Base-by-base conservation (phyloP, 2,888 invertebrate species). In the Dermolepida albohirtum region DNA sequence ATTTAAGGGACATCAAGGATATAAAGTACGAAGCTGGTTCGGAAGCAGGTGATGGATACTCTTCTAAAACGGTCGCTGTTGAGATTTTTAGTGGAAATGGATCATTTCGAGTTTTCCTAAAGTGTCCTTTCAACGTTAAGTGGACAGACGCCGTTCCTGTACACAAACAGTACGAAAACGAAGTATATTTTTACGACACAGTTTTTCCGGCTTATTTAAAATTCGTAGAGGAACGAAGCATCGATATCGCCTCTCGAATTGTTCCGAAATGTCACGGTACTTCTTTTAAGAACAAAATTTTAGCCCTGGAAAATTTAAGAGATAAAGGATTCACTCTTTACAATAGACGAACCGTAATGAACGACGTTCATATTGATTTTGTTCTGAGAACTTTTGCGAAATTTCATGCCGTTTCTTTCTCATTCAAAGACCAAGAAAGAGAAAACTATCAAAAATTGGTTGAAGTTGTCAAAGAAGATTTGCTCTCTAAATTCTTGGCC, bases 21-120 rank as follows among this genome's bases (percentile, higher is more conserved):
- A 29, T 59, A 14, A 59, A 47, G 34, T 59, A 59, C 34, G 27
- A 17, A 16, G 29, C 59, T 1, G 59, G 59, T 29, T 27, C 59
- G 0, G 12, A 59, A 29, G 29, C 14, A 11, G 72, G 72, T 14
- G 72, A 72, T 39, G 72, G 72, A 2, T 72, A 70, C 44, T 34
- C 70, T 55, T 68, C 71, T 11, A 64, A 70, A 41, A 52, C 70
- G 5, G 62, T 70, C 6, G 50, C 59, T 7, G 69, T 69, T 11
- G 65, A 70, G 44, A 67, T 72, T 11, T 65, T 12, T 29, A 52
- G 43, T 11, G 51, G 41, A 17, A 47, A 65, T 7, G 43, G 14
- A 11, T 7, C 39, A 8, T 7, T 65, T 2, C 59, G 40, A 12
- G 50, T 68, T 4, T 65, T 68, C 17, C 27, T 43, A n/a, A 68